These are phyloP conservation scores for Lamproptera curius DNA, from an alignment of 2,888 invertebrate species.

Conservation along the genomic window DNA sequence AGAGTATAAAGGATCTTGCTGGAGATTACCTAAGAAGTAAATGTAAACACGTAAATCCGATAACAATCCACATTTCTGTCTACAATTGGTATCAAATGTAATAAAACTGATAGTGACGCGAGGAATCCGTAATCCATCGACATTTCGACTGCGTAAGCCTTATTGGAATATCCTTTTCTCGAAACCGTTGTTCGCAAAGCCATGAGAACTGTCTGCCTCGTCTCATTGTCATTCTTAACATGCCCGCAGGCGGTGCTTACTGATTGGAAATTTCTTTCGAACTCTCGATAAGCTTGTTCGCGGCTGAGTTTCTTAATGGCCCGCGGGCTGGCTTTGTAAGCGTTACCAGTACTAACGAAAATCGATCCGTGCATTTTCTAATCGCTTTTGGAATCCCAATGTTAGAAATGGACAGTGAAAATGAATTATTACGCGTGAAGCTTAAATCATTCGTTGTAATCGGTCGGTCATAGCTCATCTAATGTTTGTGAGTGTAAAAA, in stretches of 20 bases:
- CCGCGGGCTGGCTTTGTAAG: conserved; percentile 29
- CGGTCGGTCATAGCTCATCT: too few relatives aligned
- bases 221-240: conserved; percentile 57
- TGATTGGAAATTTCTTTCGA: conserved; percentile 56
- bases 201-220: conserved; percentile 55
- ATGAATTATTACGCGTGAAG: background rate
- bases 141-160: conserved; percentile 52
- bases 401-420: background rate
- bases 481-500: too few relatives aligned
- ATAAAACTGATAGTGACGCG: conserved; percentile 55
- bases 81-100: conserved; percentile 53
- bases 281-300: conserved; percentile 29
- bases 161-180: conserved; percentile 71
- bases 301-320: conserved; percentile 37
- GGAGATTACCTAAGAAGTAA: too few relatives aligned
- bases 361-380: conserved; percentile 17
- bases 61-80: too few relatives aligned
- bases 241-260: conserved; percentile 44
- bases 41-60: too few relatives aligned
- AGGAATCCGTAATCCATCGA: conserved; percentile 61
- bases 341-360: conserved; percentile 30
- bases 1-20: too few relatives aligned
- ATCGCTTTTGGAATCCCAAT: conserved; percentile 17
- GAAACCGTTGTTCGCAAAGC: conserved; percentile 66
- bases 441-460: too few relatives aligned